A percentile compares a stretch with the other conserved stretches of the same genome.
Conservation (phyloP, 2,888 invertebrate species). For the Boloria selene region DNA sequence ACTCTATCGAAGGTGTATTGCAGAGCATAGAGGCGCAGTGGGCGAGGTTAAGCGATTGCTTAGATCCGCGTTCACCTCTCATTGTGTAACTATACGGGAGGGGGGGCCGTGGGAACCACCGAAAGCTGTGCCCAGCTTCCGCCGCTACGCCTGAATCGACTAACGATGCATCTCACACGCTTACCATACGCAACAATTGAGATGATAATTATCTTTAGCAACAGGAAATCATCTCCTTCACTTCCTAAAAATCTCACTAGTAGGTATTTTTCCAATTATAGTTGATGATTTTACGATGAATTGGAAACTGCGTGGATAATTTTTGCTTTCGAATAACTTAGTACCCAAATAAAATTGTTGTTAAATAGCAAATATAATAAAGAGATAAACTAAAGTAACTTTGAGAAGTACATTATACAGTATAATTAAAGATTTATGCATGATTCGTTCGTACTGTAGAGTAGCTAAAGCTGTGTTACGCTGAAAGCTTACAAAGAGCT, state of each 20-base stretch:
- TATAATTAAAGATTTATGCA: conserved; percentile 8
- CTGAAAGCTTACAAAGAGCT: conserved; percentile 59
- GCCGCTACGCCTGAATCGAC: conserved; percentile 71
- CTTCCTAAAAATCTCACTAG: conserved; percentile 33
- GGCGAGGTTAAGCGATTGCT: conserved; percentile 83
- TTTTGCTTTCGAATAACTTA: background rate
- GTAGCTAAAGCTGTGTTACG: conserved; percentile 29
- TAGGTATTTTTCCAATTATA: conserved; percentile 18
- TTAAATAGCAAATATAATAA: conserved; percentile 1
- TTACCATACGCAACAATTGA: conserved; percentile 63
- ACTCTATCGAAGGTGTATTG: conserved; percentile 48
- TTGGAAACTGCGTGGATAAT: conserved; percentile 14
- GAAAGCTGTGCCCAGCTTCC: conserved; percentile 80
- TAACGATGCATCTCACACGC: conserved; percentile 71
- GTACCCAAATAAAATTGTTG: background rate
- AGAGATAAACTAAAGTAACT: background rate
- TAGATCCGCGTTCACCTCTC: conserved; percentile 82
- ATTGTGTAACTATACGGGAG: conserved; percentile 71
- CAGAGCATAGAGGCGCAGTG: conserved; percentile 62
- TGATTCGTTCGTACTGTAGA: conserved; percentile 10
- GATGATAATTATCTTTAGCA: conserved; percentile 67
- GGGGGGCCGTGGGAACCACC: conserved; percentile 76
- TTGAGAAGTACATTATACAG: too few species aligned
- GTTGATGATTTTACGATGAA: conserved; percentile 11
- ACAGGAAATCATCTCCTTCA: conserved; percentile 68